A percentile compares a stretch with the other conserved stretches of the same genome.
Evolutionary conservation across 2,888 invertebrate genomes (phyloP).

Genomic region (Drosophila nr. medialis): DNA sequence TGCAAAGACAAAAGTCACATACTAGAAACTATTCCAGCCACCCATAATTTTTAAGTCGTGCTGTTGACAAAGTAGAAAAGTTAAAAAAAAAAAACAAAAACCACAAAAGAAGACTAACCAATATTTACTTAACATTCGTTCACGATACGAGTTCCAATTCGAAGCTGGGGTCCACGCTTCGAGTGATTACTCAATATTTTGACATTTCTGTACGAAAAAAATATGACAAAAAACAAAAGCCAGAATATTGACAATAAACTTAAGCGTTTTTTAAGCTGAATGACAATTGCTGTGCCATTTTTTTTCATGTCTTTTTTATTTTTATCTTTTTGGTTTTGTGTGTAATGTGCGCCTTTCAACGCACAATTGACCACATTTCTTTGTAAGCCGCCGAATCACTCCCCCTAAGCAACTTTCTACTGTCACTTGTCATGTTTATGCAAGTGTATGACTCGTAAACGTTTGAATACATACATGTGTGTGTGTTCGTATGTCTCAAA

Average conservation of each 20-base stretch:
- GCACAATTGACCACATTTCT: slow-evolving; percentile 62
- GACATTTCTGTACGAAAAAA: slow-evolving; percentile 62
- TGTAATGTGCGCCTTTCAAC: slow-evolving; percentile 48
- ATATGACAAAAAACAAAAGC: slow-evolving; percentile 40
- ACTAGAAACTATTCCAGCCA: slow-evolving; percentile 26
- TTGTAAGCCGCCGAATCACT: slow-evolving; percentile 43
- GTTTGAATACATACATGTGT: not conserved
- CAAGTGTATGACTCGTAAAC: slow-evolving; percentile 28
- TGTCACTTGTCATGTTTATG: slow-evolving; percentile 73
- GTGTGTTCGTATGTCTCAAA: slow-evolving; percentile 8
- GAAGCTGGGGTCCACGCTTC: slow-evolving; percentile 50
- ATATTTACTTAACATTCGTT: slow-evolving; percentile 73
- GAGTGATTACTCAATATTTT: slow-evolving; percentile 78
- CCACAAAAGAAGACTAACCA: slow-evolving; percentile 37
- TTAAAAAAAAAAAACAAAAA: slow-evolving; percentile 5
- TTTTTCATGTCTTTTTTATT: slow-evolving; percentile 23
- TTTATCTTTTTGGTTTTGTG: slow-evolving; percentile 17
- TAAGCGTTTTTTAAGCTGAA: slow-evolving; percentile 75
- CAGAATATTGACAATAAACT: slow-evolving; percentile 77
- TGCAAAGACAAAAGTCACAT: slow-evolving; percentile 36
- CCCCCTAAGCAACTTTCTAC: slow-evolving; percentile 73
- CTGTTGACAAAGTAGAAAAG: slow-evolving; percentile 45
- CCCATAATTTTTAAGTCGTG: slow-evolving; percentile 30
- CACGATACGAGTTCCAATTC: slow-evolving; percentile 55
- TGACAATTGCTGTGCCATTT: slow-evolving; percentile 81